phyloP scores from a whole-genome alignment of 2,797 vertebrate genomes.

The Mionectes olivaceus region DNA sequence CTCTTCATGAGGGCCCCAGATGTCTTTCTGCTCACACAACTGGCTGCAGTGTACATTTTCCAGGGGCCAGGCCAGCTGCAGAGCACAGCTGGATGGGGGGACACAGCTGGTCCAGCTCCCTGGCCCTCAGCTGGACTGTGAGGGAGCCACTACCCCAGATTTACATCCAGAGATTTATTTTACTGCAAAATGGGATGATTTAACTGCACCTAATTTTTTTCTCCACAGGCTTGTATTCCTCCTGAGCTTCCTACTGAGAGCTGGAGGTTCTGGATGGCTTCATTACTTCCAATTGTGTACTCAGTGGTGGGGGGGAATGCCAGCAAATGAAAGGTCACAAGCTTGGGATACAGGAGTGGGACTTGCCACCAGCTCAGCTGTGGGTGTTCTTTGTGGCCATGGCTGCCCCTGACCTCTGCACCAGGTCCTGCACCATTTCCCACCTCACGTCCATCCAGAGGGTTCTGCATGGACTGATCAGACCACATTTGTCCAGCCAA shows the following conservation, averaged over 20 bases:
- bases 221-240: background rate
- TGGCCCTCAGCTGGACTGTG: too few relatives aligned
- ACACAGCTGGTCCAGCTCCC: too few relatives aligned
- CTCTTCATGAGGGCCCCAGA: too few relatives aligned
- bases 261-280: background rate
- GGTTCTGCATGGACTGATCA: background rate
- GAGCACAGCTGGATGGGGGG: too few relatives aligned
- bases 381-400: background rate
- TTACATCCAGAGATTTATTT: background rate
- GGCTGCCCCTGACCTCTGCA: background rate
- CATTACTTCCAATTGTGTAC: background rate
- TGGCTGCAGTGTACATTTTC: too few relatives aligned
- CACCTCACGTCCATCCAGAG: background rate
- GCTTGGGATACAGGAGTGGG: background rate
- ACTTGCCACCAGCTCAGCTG: background rate
- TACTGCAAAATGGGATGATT: background rate
- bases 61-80: too few relatives aligned
- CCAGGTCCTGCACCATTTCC: background rate
- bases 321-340: background rate
- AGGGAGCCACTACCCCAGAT: too few relatives aligned
- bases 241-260: background rate
- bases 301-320: background rate
- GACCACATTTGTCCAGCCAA: background rate
- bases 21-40: too few relatives aligned
- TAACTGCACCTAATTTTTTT: background rate